Conservation (phyloP, 2,113 vertebrate species). For the Myocastor coypus region DNA sequence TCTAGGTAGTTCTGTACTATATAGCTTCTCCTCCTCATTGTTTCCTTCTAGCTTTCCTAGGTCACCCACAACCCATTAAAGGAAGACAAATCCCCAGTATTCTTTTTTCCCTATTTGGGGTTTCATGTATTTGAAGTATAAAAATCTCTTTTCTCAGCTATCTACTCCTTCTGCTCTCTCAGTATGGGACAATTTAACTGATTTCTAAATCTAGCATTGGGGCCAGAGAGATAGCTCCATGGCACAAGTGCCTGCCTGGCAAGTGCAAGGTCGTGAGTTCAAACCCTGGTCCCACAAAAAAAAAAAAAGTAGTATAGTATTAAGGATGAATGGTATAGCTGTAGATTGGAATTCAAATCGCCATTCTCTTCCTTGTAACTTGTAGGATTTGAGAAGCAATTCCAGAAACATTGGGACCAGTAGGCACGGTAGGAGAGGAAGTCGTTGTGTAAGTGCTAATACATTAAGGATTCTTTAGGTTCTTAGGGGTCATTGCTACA, state of each 20-base stretch:
- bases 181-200: neutral
- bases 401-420: neutral
- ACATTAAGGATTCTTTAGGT: conserved; percentile 3
- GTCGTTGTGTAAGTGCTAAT: neutral
- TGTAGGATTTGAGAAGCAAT: conserved; percentile 17
- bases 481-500: neutral
- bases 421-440: neutral
- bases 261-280: too few relatives aligned
- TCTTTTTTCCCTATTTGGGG: neutral
- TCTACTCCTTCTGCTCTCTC: neutral
- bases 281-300: too few relatives aligned
- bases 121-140: conserved; percentile 26
- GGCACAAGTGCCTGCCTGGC: too few relatives aligned
- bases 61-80: conserved; percentile 33
- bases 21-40: conserved; percentile 32
- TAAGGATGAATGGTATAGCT: neutral
- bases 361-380: neutral
- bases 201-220: conserved; percentile 39
- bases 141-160: conserved; percentile 29
- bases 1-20: neutral
- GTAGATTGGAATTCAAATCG: conserved; percentile 17
- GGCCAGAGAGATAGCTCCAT: too few relatives aligned
- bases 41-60: neutral
- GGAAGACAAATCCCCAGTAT: conserved; percentile 34
- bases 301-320: too few relatives aligned